Conservation (phyloP, 2,797 vertebrate species). For the Pyrocephalus nanus region DNA sequence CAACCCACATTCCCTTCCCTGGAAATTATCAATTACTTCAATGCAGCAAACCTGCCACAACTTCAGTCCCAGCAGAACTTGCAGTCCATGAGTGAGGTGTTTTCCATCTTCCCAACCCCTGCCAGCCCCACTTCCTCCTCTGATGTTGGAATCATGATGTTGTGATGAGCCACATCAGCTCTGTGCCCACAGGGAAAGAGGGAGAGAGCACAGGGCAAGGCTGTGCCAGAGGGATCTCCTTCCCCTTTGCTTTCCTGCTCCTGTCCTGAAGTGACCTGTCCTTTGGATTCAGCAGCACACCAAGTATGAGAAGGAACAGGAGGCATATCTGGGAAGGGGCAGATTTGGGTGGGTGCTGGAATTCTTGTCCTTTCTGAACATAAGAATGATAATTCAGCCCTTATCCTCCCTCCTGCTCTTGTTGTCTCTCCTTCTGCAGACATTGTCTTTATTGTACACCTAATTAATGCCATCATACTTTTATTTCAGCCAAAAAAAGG, state of each 20-base stretch:
- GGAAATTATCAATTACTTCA: background rate
- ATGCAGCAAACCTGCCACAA: background rate
- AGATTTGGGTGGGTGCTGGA: background rate
- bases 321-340: background rate
- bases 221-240: background rate
- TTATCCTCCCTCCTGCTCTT: background rate
- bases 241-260: background rate
- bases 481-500: background rate
- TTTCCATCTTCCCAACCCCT: background rate
- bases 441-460: background rate
- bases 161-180: background rate
- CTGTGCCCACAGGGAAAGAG: background rate
- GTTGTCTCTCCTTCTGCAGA: background rate
- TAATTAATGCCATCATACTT: conserved; percentile 12
- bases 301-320: background rate
- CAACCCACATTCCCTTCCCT: background rate
- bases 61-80: background rate
- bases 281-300: background rate
- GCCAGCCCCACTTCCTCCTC: background rate
- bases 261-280: background rate
- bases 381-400: background rate
- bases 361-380: background rate
- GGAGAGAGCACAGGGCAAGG: background rate
- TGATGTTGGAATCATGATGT: background rate
- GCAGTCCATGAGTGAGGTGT: rapidly evolving